Evolutionary conservation across 2,797 vertebrate genomes (phyloP), one percentile per base, ranked within the genome.

Genomic region (Pelobates cultripes): DNA sequence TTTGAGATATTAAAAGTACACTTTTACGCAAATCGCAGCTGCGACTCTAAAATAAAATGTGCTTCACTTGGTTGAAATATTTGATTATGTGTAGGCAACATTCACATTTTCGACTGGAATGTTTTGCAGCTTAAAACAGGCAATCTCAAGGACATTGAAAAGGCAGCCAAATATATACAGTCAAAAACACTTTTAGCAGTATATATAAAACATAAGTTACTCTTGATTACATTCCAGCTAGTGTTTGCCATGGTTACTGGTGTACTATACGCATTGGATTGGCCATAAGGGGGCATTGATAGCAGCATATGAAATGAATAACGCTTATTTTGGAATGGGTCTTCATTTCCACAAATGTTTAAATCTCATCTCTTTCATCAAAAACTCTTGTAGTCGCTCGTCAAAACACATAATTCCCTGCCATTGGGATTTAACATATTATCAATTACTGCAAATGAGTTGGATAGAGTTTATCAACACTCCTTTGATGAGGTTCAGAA

Each of bases 21-120:
- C 10, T 71, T 83, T 69, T 78, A 79, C 63, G 47, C 61, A 83
- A 61, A 78, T 71, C 66, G 43, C 81, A 83, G 81, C 71, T 79
- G 76, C 71, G 64, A 71, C 42, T 79, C 45, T 53, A 74, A 43
- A 70, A 79, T 61, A 73, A 69, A 47, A 60, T 64, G 66, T 66
- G 40, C 45, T 73, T 66, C 69, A 68, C 55, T 53, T 15, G 14
- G 17, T 43, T 60, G 75, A 7, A 67, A 67, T 82, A 60, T 69
- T 73, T 77, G 70, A 78, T 83, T 78, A 78, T 73, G 81, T 73
- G 76, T 66, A 83, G 67, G 76, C 15, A 78, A 70, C 68, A 61
- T 17, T 47, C 70, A 44, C 51, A 28, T 13, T 73, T 57, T 55
- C 42, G 10, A 57, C 40, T 13, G 12, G 10, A 6, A 57, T n/a